These are phyloP conservation scores for Lasaia peninsularis DNA, from an alignment of 1,140 invertebrate species.

Conservation along the genomic window DNA sequence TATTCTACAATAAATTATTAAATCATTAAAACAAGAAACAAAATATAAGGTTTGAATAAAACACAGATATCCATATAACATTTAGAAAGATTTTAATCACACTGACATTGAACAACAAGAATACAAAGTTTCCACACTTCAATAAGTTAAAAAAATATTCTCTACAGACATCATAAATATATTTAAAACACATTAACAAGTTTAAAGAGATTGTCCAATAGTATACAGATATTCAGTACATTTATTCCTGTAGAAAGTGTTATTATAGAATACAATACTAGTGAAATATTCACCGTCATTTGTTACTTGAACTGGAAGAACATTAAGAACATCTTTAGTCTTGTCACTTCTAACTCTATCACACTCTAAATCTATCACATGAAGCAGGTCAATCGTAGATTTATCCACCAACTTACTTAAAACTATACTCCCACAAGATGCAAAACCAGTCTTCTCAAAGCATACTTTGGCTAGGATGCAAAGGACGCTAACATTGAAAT, in stretches of 20 bases:
- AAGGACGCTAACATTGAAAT: constrained; percentile 67
- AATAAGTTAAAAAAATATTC: constrained; percentile 40
- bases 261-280: constrained; percentile 65
- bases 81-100: constrained; percentile 48
- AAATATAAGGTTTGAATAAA: constrained; percentile 7
- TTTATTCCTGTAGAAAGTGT: constrained; percentile 66
- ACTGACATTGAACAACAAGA: constrained; percentile 40
- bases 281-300: constrained; percentile 60
- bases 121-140: constrained; percentile 26
- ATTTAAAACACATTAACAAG: constrained; percentile 31
- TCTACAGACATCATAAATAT: constrained; percentile 33
- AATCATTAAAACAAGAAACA: too few relatives aligned
- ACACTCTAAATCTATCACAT: constrained; percentile 48
- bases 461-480: constrained; percentile 57
- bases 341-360: constrained; percentile 39
- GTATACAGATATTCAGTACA: constrained; percentile 55
- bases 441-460: constrained; percentile 61
- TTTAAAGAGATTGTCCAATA: constrained; percentile 53
- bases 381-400: constrained; percentile 39
- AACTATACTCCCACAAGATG: constrained; percentile 46
- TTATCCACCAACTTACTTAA: constrained; percentile 49
- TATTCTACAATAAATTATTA: too few relatives aligned
- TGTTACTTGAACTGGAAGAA: constrained; percentile 51
- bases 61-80: constrained; percentile 37
- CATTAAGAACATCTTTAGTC: constrained; percentile 54